phyloP scores from a whole-genome alignment of 2,888 invertebrate genomes.

The Euphydryas editha region DNA sequence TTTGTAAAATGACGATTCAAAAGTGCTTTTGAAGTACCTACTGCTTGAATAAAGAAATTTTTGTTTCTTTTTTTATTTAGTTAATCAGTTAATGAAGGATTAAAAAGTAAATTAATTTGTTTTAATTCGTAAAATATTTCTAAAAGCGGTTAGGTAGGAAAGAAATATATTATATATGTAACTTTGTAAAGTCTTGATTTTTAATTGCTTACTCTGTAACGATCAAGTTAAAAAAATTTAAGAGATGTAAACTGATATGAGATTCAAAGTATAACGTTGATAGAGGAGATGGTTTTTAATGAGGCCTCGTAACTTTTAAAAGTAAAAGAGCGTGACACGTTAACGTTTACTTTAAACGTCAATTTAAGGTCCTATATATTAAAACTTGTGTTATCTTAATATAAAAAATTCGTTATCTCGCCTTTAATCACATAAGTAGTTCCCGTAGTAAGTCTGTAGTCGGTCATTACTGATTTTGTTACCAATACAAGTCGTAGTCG shows the following conservation, averaged over 20 bases:
- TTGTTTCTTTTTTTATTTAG: no score
- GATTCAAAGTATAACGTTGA: not conserved
- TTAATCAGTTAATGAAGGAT: no score
- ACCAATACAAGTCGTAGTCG: not conserved
- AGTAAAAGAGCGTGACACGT: not conserved
- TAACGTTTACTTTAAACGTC: not conserved
- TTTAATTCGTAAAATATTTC: no score
- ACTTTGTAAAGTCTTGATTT: not conserved
- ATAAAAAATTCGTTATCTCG: no score
- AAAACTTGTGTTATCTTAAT: not conserved
- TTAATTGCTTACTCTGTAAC: constrained; percentile 1
- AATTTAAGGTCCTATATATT: no score
- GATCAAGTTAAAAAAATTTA: not conserved
- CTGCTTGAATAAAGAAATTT: no score
- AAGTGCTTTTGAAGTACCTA: no score
- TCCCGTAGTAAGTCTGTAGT: not conserved
- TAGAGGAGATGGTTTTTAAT: not conserved
- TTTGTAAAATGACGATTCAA: no score
- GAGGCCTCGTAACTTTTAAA: not conserved
- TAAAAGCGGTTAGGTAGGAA: no score
- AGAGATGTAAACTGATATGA: not conserved
- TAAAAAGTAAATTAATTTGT: no score
- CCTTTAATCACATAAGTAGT: not conserved
- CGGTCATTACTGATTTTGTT: no score
- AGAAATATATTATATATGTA: not conserved